phyloP scores from a whole-genome alignment of 2,113 vertebrate genomes.

The pig (Sus scrofa) region DNA sequence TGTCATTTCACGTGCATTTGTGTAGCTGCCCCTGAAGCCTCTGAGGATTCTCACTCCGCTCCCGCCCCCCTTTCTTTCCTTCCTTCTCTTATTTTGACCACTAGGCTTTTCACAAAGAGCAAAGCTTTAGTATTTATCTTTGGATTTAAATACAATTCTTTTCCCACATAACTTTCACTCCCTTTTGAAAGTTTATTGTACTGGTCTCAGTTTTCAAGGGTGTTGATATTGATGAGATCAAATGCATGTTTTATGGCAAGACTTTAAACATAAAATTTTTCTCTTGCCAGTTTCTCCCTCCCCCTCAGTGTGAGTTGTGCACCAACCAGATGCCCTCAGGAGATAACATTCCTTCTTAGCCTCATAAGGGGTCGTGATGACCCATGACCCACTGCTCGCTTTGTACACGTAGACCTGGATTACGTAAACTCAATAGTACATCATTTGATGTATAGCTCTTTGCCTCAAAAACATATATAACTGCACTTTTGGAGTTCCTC shows the following conservation, averaged over 20 bases:
- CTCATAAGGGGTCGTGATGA: background rate
- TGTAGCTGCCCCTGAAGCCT: background rate
- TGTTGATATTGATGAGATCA: background rate
- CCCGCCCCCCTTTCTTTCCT: accelerated
- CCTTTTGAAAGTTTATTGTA: conserved; percentile 17
- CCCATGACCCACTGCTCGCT: background rate
- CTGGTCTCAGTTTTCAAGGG: background rate
- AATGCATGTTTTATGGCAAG: background rate
- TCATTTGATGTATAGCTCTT: background rate
- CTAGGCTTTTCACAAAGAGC: background rate
- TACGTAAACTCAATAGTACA: background rate
- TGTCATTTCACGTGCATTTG: background rate
- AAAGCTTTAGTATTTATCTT: background rate
- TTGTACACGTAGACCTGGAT: background rate
- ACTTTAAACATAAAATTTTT: background rate
- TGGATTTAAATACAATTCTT: background rate
- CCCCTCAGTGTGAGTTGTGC: background rate
- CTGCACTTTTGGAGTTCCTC: background rate
- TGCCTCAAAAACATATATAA: background rate
- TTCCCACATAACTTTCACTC: background rate
- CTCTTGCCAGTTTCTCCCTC: background rate
- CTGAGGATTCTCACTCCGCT: background rate
- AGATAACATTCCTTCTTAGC: background rate
- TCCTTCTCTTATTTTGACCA: background rate
- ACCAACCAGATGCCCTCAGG: background rate